Evolutionary conservation across 1,140 invertebrate species (phyloP), one percentile per base, ranked within the genome.

Genomic region (Alviniconcha marisindica): DNA sequence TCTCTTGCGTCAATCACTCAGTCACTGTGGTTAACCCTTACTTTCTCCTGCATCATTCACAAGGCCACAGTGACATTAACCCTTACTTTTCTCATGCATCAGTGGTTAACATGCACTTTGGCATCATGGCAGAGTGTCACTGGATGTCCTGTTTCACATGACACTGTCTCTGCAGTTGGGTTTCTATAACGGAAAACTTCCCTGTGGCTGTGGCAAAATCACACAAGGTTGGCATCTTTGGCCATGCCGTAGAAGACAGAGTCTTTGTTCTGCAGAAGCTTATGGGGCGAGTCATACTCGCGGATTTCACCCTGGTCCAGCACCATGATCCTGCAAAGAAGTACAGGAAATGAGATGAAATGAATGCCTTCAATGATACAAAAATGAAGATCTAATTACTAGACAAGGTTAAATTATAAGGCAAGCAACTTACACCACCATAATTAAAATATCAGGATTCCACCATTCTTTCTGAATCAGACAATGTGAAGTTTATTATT

Each of bases 241-340:
- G 97, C 97, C 97, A 99, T 97, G 87, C 96, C 94, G 92, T 97
- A 97, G 94, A 99, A 99, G 84, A 97, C 94, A 44, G 96, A 96
- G 79, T 95, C 94, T 85, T 95, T 95, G 90, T 97, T 95, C 83
- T 95, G 93, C 40, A 99, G 93, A 83, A 99, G 94, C 28, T 74
- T 83, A 3, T 85, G 80, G 10, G 89, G 90, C 12, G 87, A 51
- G 76, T 89, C 89, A 85, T 87, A 91, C 74, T 91, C 90, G 51
- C 84, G 87, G 18, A 92, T 86, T 0, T 82, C 51, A 21, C 91
- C 91, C 44, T 88, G 84, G 82, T 91, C 91, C 40, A 91, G 48
- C 0, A 91, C 88, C 84, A 91, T 84, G 21, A 91, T 87, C 77
- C 90, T 91, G 87, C 56, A 85, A 89, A 83, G 80, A 81, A 66